These are phyloP conservation scores for Morone saxatilis DNA, from an alignment of 2,113 vertebrate species.

Conservation along the genomic window DNA sequence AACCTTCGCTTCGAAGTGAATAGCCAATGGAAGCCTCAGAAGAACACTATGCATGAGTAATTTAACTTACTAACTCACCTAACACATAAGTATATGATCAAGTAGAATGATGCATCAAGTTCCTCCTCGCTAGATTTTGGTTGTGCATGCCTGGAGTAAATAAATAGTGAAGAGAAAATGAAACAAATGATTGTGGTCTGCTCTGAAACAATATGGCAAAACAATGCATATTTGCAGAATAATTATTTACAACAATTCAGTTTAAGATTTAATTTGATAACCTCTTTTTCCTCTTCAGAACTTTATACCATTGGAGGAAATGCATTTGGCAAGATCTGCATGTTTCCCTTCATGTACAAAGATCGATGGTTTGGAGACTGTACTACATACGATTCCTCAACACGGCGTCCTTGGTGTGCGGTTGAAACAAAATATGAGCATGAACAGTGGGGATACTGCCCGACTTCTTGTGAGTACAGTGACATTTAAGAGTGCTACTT, in stretches of 20 bases:
- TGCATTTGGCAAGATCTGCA: conserved; percentile 89
- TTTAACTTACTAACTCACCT: too few species aligned
- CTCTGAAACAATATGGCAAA: neutral
- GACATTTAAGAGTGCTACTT: neutral
- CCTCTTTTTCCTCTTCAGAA: conserved; percentile 79
- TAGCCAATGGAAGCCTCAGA: neutral
- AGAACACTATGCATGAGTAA: too few species aligned
- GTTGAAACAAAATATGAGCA: conserved; percentile 85
- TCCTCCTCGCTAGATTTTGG: neutral
- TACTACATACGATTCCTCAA: conserved; percentile 82
- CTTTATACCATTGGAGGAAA: conserved; percentile 90
- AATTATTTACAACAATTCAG: neutral
- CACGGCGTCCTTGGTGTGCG: conserved; percentile 89
- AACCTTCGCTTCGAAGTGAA: neutral
- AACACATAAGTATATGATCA: neutral
- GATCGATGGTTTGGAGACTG: conserved; percentile 91
- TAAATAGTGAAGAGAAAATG: neutral
- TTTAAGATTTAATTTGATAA: neutral
- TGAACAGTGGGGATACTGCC: conserved; percentile 90
- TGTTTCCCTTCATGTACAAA: conserved; percentile 92
- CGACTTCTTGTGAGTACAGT: conserved; percentile 86
- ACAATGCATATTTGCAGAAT: neutral
- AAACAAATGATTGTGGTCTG: neutral
- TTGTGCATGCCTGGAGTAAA: neutral
- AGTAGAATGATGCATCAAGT: neutral